Conservation (phyloP, 2,888 invertebrate species). For the Amphipyra tragopoginis region DNA sequence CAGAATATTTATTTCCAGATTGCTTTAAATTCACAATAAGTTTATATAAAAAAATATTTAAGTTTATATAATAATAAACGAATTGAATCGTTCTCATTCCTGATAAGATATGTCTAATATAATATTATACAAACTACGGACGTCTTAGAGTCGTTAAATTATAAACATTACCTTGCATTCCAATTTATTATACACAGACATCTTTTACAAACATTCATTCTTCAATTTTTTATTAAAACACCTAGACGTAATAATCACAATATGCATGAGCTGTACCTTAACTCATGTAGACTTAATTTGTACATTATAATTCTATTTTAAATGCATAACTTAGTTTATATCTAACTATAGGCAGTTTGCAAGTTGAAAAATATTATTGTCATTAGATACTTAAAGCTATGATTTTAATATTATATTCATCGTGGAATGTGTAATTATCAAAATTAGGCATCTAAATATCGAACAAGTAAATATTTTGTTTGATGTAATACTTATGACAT, state of each 20-base stretch:
- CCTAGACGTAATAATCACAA: conserved; percentile 77
- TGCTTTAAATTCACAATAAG: conserved; percentile 55
- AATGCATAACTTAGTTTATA: conserved; percentile 80
- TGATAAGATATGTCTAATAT: conserved; percentile 57
- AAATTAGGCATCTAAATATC: conserved; percentile 55
- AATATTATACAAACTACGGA: conserved; percentile 71
- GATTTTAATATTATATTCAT: conserved; percentile 55
- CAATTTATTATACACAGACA: conserved; percentile 63
- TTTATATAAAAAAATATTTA: conserved; percentile 72
- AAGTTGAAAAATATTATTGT: conserved; percentile 68
- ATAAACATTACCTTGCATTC: conserved; percentile 62
- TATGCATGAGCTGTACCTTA: conserved; percentile 75
- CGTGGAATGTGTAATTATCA: conserved; percentile 65
- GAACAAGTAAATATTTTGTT: conserved; percentile 48
- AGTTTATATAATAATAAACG: conserved; percentile 68
- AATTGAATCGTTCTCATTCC: conserved; percentile 59
- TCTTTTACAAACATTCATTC: conserved; percentile 60
- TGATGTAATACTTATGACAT: conserved; percentile 45
- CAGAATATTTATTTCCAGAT: conserved; percentile 59
- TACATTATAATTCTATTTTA: conserved; percentile 84
- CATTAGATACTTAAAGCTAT: conserved; percentile 68
- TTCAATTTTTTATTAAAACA: conserved; percentile 56
- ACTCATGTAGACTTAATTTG: conserved; percentile 85
- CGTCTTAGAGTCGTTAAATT: conserved; percentile 65
- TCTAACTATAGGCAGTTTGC: conserved; percentile 67